A percentile compares a stretch with the other conserved stretches of the same genome.
Conservation (phyloP, 1,140 invertebrate species). For the Drosophila orosa region DNA sequence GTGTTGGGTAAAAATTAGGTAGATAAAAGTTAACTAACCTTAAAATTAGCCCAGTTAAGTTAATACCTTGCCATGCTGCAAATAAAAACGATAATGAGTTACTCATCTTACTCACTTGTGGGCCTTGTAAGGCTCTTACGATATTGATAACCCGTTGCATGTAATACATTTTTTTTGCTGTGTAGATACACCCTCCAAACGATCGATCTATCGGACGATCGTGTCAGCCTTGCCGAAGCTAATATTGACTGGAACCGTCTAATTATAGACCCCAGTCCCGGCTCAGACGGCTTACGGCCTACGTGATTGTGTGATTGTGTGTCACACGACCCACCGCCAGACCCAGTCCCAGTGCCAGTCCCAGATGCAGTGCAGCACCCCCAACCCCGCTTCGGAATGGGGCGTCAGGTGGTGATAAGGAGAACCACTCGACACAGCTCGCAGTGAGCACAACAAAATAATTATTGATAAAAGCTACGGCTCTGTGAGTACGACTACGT, state of each 20-base stretch:
- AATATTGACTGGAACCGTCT: constrained; percentile 53
- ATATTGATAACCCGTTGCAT: not conserved
- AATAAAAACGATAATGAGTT: not conserved
- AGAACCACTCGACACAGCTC: constrained; percentile 59
- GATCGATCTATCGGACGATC: constrained; percentile 35
- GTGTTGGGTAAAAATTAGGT: no score
- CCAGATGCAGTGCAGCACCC: constrained; percentile 24
- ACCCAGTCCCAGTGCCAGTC: constrained; percentile 16
- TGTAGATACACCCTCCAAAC: constrained; percentile 16
- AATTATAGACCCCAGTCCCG: constrained; percentile 62
- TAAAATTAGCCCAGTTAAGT: not conserved
- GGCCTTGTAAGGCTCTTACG: not conserved
- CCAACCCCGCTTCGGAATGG: not conserved
- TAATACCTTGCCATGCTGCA: not conserved
- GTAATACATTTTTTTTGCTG: not conserved
- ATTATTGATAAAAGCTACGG: constrained; percentile 78
- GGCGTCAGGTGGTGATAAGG: constrained; percentile 69
- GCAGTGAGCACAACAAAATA: constrained; percentile 77
- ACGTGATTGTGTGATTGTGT: constrained; percentile 74
- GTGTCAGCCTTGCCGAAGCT: constrained; percentile 48
- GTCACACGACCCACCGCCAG: constrained; percentile 63
- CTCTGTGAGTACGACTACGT: constrained; percentile 17
- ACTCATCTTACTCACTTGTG: not conserved
- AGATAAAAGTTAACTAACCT: not conserved
- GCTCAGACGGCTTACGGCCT: constrained; percentile 43